Evolutionary conservation across 2,113 vertebrate species (phyloP).

Genomic region (Mystacornis crossleyi): DNA sequence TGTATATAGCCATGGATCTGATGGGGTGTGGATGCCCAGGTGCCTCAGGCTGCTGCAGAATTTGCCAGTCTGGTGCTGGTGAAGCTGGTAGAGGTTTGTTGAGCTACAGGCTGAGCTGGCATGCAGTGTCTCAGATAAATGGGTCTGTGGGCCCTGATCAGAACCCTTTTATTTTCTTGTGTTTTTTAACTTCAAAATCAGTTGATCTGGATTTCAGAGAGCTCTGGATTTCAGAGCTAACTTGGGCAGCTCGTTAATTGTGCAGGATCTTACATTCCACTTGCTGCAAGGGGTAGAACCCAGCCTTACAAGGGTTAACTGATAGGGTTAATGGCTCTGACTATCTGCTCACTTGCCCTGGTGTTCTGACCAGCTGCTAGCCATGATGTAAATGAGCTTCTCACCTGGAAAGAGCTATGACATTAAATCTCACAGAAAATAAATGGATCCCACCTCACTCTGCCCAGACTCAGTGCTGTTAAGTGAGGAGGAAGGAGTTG

Average conservation of each 20-base stretch:
- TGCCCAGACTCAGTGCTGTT: fast-evolving
- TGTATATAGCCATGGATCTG: not conserved
- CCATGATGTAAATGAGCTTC: not conserved
- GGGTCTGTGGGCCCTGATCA: not conserved
- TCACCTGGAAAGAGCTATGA: not conserved
- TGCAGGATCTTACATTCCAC: not conserved
- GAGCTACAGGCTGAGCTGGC: not conserved
- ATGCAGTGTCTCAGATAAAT: not conserved
- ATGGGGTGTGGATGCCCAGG: not conserved
- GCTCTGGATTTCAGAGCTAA: not conserved
- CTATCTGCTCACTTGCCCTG: not conserved
- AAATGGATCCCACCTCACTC: not conserved
- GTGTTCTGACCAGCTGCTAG: not conserved
- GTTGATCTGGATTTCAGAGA: not conserved
- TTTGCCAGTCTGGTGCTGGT: not conserved
- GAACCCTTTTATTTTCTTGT: not conserved
- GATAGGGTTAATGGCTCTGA: not conserved
- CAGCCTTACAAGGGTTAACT: not conserved
- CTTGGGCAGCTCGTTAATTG: not conserved
- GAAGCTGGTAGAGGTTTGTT: not conserved
- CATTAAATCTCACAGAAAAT: not conserved
- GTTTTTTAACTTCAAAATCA: not conserved
- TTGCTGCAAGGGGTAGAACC: not conserved
- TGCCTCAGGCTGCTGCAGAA: not conserved
- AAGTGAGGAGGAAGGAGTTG: not conserved